Base-by-base conservation (phyloP, 2,113 vertebrate genomes). In the Labrus mixtus region DNA sequence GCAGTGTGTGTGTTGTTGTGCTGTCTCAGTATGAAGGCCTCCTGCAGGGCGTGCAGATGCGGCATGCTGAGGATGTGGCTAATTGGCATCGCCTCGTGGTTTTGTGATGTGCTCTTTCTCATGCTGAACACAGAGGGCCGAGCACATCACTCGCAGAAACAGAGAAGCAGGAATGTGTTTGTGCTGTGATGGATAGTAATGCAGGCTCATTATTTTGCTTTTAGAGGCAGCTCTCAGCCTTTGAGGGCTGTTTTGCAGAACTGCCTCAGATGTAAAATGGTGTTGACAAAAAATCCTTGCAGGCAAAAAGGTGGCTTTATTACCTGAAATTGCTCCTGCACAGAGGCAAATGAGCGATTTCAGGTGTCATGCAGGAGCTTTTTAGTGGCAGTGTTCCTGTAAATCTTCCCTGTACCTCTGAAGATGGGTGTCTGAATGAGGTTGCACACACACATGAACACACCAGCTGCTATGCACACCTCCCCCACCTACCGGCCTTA, bases 171-270 rank as follows among this genome's bases (percentile, higher is more conserved):
- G 20, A 55, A 67, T 51, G n/a, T 25, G 50, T 81, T 78, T 70
- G 59, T 19, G 23, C 33, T 23, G 25, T 76, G 79, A 84, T 73
- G 54, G 71, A 80, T 61, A 51, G 71, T 81, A 78, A 78, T 64
- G 22, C 57, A 16, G 56, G 45, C 58, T 82, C 67, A 79, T 82
- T 71, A 68, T 79, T 76, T 68, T 68, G 70, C 75, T 76, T 73
- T 76, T 64, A 70, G 79, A 75, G 66, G 48, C 55, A 65, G 46
- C 23, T 45, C 59, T 66, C 41, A 11, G 43, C 25, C 16, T 29
- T 50, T 6, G 41, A 70, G 57, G 76, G 66, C 23, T 63, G 65
- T 68, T 70, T 25, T 9, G 37, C 5, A 1, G 60, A 79, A 78
- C 43, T 82, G 56, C 61, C 29, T 48, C 0, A 0, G 62, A 57